A percentile compares a stretch with the other conserved stretches of the same genome.
phyloP scores from a whole-genome alignment of 2,113 vertebrate species.

The Ellobius talpinus region DNA sequence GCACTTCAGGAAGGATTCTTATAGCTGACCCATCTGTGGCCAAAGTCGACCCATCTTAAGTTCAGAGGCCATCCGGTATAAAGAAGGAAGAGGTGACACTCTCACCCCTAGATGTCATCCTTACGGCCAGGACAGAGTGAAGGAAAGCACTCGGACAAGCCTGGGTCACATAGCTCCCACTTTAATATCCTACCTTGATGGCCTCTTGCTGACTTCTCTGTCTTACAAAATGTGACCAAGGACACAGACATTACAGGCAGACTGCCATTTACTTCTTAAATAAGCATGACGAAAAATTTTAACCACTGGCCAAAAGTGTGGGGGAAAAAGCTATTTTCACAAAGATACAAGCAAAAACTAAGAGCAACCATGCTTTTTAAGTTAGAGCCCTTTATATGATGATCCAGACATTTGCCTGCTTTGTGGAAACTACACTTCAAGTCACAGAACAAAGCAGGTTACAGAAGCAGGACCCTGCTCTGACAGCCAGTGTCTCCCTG shows the following conservation, averaged over 20 bases:
- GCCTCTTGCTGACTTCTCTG: neutral
- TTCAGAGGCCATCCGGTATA: neutral
- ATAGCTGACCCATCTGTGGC: neutral
- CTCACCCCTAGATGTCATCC: neutral
- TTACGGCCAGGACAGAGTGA: neutral
- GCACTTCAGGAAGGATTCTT: rapidly evolving
- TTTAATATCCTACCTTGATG: neutral
- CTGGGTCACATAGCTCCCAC: neutral
- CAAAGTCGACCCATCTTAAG: neutral
- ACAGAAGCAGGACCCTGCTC: neutral
- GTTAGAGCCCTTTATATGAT: neutral
- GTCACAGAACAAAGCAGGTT: neutral
- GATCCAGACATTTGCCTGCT: neutral
- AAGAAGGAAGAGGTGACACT: too few relatives aligned
- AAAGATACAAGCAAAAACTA: neutral
- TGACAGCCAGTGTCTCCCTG: neutral
- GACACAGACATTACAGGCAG: neutral
- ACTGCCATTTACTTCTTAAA: neutral
- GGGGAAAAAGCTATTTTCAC: neutral
- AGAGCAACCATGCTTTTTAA: neutral
- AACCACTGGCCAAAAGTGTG: neutral
- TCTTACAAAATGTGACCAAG: neutral
- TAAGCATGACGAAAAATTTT: neutral
- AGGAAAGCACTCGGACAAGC: neutral
- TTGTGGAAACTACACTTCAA: neutral